phyloP scores from a whole-genome alignment of 1,140 invertebrate species.

The Tetramorium simillimum region DNA sequence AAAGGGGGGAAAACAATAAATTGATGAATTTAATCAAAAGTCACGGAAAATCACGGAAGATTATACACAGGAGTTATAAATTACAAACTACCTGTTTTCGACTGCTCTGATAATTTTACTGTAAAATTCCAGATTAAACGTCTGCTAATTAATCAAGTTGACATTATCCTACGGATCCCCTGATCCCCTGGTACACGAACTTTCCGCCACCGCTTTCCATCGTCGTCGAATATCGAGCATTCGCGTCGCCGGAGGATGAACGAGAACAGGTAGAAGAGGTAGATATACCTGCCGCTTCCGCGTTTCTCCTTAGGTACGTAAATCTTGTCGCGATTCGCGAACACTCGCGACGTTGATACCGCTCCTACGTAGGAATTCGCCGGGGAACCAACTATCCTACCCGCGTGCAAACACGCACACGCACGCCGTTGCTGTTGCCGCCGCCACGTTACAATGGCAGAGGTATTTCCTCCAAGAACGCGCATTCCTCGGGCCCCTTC shows the following conservation, averaged over 20 bases:
- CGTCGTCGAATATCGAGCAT: constrained; percentile 19
- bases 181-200: not conserved
- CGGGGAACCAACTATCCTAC: constrained; percentile 12
- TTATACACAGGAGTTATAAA: not conserved
- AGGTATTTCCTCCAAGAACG: constrained; percentile 41
- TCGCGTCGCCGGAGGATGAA: constrained; percentile 26
- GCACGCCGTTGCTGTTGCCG: not conserved
- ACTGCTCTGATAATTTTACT: not conserved
- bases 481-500: not conserved
- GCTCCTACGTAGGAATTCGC: constrained; percentile 16
- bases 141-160: not conserved
- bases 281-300: constrained; percentile 24
- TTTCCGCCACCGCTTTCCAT: not conserved
- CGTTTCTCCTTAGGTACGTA: constrained; percentile 51
- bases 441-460: constrained; percentile 10
- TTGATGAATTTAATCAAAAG: not conserved
- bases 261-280: constrained; percentile 36
- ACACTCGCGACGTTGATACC: constrained; percentile 28
- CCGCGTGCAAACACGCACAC: not conserved
- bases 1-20: not conserved
- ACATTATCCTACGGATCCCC: not conserved
- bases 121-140: not conserved
- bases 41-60: not conserved
- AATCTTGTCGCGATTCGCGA: constrained; percentile 52
- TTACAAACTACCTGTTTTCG: not conserved